Percentiles rank a stretch among this genome's conserved stretches.
Conservation (phyloP, 2,797 vertebrate species). For the Bucorvus abyssinicus region DNA sequence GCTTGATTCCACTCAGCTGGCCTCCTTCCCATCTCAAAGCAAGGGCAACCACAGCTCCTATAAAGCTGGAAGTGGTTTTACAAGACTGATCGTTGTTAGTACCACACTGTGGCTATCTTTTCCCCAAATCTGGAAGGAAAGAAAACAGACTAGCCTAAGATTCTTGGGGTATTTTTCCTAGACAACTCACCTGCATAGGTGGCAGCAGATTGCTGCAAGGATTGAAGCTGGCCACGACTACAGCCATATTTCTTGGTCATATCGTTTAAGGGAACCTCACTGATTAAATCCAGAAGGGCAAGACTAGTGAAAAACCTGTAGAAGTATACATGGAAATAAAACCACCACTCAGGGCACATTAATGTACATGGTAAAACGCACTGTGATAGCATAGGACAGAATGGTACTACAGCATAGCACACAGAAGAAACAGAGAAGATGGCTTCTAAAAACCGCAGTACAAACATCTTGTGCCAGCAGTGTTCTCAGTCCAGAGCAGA, state of each 20-base stretch:
- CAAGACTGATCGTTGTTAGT: background rate
- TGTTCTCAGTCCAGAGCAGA: background rate
- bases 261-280: constrained; percentile 86
- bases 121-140: background rate
- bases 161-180: background rate
- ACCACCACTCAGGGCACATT: background rate
- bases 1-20: background rate
- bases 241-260: constrained; percentile 92
- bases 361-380: background rate
- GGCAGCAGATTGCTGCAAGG: constrained; percentile 95
- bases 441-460: background rate
- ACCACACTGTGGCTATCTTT: background rate
- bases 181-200: constrained; percentile 87
- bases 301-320: constrained; percentile 95
- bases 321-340: background rate
- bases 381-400: background rate
- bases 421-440: background rate
- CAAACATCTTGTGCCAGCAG: background rate
- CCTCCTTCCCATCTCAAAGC: background rate
- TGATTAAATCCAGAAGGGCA: constrained; percentile 92
- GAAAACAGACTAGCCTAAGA: background rate
- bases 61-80: background rate
- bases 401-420: background rate
- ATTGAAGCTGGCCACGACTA: constrained; percentile 94
- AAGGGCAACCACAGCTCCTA: background rate